A percentile compares a stretch with the other conserved stretches of the same genome.
Conservation (phyloP, 2,797 vertebrate genomes). For the Picus viridis region DNA sequence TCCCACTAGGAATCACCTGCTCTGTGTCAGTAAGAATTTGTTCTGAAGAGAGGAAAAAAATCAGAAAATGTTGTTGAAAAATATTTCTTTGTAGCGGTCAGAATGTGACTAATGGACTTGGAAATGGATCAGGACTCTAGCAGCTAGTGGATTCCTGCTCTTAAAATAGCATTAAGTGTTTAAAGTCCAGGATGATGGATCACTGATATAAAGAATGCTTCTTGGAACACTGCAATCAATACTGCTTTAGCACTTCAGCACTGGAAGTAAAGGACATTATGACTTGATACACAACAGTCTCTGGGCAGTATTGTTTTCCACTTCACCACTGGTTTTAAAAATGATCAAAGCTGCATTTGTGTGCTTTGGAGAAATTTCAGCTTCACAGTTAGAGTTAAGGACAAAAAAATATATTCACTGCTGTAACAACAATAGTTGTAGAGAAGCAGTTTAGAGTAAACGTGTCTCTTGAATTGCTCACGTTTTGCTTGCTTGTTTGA, state of each 20-base stretch:
- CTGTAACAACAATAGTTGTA: neutral
- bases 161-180: neutral
- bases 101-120: neutral
- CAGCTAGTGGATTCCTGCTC: neutral
- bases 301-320: neutral
- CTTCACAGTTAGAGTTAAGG: constrained; percentile 19
- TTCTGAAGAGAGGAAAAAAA: constrained; percentile 2
- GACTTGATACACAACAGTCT: neutral
- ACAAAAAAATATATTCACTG: neutral
- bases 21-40: neutral
- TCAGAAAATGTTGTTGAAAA: neutral
- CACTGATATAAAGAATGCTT: neutral
- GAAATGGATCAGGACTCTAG: neutral
- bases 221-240: neutral
- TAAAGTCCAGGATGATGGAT: neutral
- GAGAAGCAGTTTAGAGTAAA: neutral
- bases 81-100: neutral
- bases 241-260: neutral
- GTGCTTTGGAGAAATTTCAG: constrained; percentile 51
- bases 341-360: constrained; percentile 9
- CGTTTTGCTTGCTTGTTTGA: neutral
- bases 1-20: neutral
- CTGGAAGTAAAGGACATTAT: neutral
- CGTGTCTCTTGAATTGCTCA: neutral
- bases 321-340: neutral